Conservation (phyloP, 2,113 vertebrate species). For the Myanophis thanlyinensis region DNA sequence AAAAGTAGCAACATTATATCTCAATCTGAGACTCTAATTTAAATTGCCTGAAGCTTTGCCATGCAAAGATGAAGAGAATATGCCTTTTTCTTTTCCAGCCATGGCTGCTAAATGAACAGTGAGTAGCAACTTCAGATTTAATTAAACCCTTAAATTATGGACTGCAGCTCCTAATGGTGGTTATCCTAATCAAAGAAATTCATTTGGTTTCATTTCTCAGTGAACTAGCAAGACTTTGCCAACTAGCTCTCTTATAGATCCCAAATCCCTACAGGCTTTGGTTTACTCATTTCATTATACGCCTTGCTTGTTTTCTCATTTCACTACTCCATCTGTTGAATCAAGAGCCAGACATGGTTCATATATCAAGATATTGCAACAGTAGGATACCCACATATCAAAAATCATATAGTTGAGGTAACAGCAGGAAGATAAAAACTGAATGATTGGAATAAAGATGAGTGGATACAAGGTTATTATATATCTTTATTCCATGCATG, state of each 20-base stretch:
- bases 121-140: constrained; percentile 13
- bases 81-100: background rate
- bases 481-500: background rate
- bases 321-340: background rate
- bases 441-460: background rate
- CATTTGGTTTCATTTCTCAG: constrained; percentile 4
- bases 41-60: constrained; percentile 3
- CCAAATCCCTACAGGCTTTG: background rate
- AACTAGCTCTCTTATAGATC: background rate
- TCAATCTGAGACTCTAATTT: background rate
- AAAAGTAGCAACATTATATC: background rate
- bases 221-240: constrained; percentile 4
- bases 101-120: constrained; percentile 21
- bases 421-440: background rate
- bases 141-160: constrained; percentile 8
- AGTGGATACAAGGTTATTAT: background rate
- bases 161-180: background rate
- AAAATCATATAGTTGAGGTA: background rate
- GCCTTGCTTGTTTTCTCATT: background rate
- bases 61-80: constrained; percentile 8
- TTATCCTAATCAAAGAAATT: constrained; percentile 15
- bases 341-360: background rate
- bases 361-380: background rate
- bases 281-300: background rate
- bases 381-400: background rate